Evolutionary conservation across 2,113 vertebrate genomes (phyloP), one percentile per base, ranked within the genome.

Genomic region (Hippocampus abdominalis): DNA sequence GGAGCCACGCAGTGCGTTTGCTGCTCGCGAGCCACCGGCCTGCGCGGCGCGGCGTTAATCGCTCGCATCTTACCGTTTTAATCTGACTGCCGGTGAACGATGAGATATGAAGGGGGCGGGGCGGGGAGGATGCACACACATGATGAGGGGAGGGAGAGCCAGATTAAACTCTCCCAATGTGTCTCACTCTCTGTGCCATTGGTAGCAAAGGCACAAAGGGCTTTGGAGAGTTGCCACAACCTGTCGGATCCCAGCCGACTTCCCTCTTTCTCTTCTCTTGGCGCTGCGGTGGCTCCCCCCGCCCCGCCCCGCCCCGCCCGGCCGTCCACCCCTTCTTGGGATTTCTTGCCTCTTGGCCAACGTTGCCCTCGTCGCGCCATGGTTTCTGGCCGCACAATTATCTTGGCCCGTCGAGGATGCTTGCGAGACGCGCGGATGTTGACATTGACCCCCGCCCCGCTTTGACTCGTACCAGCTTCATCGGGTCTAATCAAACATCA

Each of bases 51-150:
- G 66, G 83, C 82, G 73, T 86, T 89, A 86, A 91, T 90, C 88
- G 64, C 74, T 62, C 86, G 83, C 85, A n/a, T 82, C 81, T 78
- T 88, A 91, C 84, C 80, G 78, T 93, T 93, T 87, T 91, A 90
- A 90, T 91, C 88, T 89, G 85, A 79, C 77, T 44, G 80, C 60
- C 74, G 77, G 11, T 84, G 86, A 85, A 79, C 74, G 82, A 70
- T 74, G 83, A 83, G 81, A 80, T 80, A 83, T 75, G 74, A 85
- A 79, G 81, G 81, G 87, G 79, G 72, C 70, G 82, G 78, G 77
- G 39, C n/a, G n/a, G n/a, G n/a, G n/a, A n/a, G 39, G 23, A n/a
- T 64, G 48, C 70, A 68, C 60, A 51, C 68, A 71, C 65, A 68
- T 46, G 54, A 57, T 36, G 32, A 36, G 23, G 42, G 62, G 48